These are phyloP conservation scores for Lepidonotus clava DNA, from an alignment of 2,888 invertebrate genomes.

Conservation along the genomic window DNA sequence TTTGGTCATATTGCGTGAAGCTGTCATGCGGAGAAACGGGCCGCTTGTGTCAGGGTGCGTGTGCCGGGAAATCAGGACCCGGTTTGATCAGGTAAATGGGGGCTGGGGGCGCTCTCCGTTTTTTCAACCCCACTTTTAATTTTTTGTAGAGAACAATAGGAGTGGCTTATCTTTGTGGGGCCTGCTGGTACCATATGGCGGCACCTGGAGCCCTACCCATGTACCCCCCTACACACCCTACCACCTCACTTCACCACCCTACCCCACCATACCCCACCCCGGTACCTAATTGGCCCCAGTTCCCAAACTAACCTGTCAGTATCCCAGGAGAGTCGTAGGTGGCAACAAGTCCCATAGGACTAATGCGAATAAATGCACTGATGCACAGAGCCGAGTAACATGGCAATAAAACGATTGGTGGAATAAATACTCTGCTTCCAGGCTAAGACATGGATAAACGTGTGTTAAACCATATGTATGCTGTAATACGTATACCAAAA, in stretches of 20 bases:
- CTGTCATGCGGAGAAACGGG: neutral
- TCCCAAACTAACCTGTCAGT: no score
- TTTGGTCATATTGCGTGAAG: neutral
- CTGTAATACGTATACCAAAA: no score
- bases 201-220: conserved; percentile 28
- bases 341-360: no score
- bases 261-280: neutral
- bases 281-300: no score
- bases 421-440: no score
- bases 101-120: neutral
- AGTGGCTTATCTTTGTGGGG: conserved; percentile 5
- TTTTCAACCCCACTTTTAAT: conserved; percentile 7
- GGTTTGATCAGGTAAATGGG: conserved; percentile 1
- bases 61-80: conserved; percentile 11
- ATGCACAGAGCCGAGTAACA: no score
- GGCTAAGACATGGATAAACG: no score
- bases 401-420: no score
- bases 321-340: no score
- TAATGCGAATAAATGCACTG: no score
- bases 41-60: neutral
- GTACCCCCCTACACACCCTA: no score
- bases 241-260: neutral
- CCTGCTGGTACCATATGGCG: conserved; percentile 40
- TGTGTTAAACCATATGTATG: no score
- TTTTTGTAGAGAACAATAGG: conserved; percentile 20